Evolutionary conservation across 2,113 vertebrate genomes (phyloP).

Genomic region (Antigone vipio): DNA sequence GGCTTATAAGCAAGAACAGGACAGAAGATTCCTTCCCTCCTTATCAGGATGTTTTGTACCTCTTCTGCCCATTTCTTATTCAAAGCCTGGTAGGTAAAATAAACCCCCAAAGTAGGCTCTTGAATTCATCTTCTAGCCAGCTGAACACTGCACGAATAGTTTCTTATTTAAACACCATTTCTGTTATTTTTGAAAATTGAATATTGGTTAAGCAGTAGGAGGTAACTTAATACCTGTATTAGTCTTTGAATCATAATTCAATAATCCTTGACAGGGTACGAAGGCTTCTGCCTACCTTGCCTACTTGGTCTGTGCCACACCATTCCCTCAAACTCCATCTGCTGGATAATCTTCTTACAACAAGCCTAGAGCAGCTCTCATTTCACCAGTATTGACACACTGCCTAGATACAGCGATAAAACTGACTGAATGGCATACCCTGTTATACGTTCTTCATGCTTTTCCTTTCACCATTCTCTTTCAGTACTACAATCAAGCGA

Average conservation of each 20-base stretch:
- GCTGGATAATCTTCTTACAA: neutral
- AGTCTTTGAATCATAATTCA: neutral
- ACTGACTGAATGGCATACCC: rapidly evolving
- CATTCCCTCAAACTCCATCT: conserved; percentile 16
- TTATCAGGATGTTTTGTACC: neutral
- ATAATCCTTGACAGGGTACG: neutral
- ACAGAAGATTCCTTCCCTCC: neutral
- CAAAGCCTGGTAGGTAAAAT: neutral
- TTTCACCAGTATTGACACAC: neutral
- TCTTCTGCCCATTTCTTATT: neutral
- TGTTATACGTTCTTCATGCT: neutral
- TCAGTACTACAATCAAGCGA: neutral
- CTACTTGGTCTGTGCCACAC: neutral
- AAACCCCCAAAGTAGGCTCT: neutral
- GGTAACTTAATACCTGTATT: neutral
- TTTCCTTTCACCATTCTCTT: neutral
- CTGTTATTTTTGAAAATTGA: neutral
- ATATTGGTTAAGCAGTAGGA: neutral
- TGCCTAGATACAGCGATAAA: neutral
- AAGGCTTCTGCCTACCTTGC: neutral
- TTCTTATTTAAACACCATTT: neutral
- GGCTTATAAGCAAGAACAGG: neutral
- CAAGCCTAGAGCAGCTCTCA: neutral
- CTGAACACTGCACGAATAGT: neutral
- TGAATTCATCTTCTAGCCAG: neutral